These are phyloP conservation scores for Petromus typicus DNA, from an alignment of 2,113 vertebrate genomes.

Conservation along the genomic window DNA sequence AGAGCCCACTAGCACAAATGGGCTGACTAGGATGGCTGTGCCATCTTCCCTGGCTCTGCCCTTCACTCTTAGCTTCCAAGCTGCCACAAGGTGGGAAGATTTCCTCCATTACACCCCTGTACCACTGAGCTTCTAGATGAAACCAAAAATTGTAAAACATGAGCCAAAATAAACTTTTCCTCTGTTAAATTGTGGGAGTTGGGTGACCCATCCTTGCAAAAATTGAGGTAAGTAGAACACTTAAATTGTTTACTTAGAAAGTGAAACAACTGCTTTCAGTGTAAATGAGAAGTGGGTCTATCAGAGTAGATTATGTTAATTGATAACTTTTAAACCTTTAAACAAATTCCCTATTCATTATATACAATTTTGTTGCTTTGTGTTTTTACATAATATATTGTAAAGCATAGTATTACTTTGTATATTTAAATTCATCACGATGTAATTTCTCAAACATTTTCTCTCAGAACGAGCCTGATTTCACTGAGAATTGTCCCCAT, in stretches of 20 bases:
- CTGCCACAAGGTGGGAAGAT: too few relatives aligned
- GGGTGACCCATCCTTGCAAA: not conserved
- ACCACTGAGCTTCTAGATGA: rapidly evolving
- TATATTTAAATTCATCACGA: not conserved
- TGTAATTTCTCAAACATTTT: not conserved
- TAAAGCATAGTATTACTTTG: not conserved
- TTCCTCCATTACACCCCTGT: not conserved
- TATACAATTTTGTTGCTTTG: not conserved
- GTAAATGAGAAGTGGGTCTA: not conserved
- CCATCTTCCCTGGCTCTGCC: not conserved
- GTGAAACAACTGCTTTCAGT: not conserved
- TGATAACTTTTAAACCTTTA: not conserved
- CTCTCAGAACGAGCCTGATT: not conserved
- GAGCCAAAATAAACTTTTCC: not conserved
- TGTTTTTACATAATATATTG: not conserved
- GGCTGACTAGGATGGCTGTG: too few relatives aligned
- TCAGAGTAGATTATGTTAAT: not conserved
- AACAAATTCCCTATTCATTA: not conserved
- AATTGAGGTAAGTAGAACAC: not conserved
- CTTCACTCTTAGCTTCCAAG: not conserved
- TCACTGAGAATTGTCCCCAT: not conserved
- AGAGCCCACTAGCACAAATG: not conserved
- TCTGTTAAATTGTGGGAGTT: not conserved
- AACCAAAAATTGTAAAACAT: not conserved
- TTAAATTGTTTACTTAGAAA: not conserved